These are phyloP conservation scores for Hyphantria cunea DNA, from an alignment of 1,140 invertebrate species.

Conservation along the genomic window DNA sequence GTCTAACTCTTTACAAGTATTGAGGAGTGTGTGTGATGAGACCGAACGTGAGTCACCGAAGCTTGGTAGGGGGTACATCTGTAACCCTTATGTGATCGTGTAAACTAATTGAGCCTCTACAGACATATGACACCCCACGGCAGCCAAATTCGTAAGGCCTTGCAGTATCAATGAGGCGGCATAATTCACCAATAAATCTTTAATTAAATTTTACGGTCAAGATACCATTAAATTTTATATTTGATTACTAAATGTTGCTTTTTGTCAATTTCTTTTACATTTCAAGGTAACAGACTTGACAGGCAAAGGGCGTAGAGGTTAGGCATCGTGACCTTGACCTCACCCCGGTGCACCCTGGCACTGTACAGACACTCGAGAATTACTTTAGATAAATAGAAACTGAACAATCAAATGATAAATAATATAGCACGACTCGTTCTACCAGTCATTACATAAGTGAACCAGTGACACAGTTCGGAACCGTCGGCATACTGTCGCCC, in stretches of 20 bases:
- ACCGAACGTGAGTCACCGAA: no score
- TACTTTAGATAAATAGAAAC: neutral
- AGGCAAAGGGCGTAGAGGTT: neutral
- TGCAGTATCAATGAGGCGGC: neutral
- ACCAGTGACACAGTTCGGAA: conserved; percentile 10
- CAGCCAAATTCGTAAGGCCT: neutral
- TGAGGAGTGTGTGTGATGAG: no score
- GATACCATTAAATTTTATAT: neutral
- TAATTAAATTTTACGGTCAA: conserved; percentile 9
- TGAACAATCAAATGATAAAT: conserved; percentile 5
- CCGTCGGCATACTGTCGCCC: neutral
- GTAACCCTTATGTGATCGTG: no score
- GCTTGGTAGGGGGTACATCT: no score
- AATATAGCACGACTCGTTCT: conserved; percentile 6
- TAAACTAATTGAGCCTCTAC: no score
- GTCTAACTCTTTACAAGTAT: no score
- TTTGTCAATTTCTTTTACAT: conserved; percentile 3
- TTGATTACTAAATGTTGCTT: conserved; percentile 1
- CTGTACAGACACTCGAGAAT: neutral
- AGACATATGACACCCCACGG: no score
- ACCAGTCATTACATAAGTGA: conserved; percentile 12
- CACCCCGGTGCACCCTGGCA: neutral
- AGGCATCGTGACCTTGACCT: conserved; percentile 12
- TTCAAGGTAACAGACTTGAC: neutral
- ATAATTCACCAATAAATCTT: neutral